These are phyloP conservation scores for Peromyscus attwateri DNA, from an alignment of 2,797 vertebrate genomes.

Conservation along the genomic window DNA sequence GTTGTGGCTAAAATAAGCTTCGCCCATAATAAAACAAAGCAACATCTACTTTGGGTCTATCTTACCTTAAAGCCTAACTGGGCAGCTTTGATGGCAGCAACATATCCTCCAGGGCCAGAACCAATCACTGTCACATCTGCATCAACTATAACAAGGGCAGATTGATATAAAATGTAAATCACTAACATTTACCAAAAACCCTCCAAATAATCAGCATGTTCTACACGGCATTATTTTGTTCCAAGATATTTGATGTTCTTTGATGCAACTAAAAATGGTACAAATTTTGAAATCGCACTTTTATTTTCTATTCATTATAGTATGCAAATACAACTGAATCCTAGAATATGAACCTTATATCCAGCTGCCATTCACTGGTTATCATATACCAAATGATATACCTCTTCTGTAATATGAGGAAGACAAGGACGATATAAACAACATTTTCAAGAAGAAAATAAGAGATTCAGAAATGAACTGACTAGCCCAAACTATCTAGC, in stretches of 20 bases:
- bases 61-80: constrained; percentile 98
- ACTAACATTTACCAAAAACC: not conserved
- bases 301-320: constrained; percentile 19
- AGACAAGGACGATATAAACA: not conserved
- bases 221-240: constrained; percentile 51
- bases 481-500: constrained; percentile 14
- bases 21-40: constrained; percentile 33
- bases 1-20: constrained; percentile 14
- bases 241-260: not conserved
- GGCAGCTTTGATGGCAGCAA: constrained; percentile 98
- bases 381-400: not conserved
- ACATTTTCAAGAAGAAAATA: constrained; percentile 36
- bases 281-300: constrained; percentile 42
- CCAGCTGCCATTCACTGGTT: not conserved
- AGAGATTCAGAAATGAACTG: constrained; percentile 26
- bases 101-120: constrained; percentile 98
- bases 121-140: constrained; percentile 98
- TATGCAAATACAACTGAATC: constrained; percentile 38
- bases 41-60: not conserved
- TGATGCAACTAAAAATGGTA: constrained; percentile 43
- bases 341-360: not conserved
- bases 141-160: constrained; percentile 91
- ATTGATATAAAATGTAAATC: constrained; percentile 63
- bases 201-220: constrained; percentile 46
- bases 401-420: constrained; percentile 38